Conservation (phyloP, 2,797 vertebrate species). For the Propithecus perrieri region DNA sequence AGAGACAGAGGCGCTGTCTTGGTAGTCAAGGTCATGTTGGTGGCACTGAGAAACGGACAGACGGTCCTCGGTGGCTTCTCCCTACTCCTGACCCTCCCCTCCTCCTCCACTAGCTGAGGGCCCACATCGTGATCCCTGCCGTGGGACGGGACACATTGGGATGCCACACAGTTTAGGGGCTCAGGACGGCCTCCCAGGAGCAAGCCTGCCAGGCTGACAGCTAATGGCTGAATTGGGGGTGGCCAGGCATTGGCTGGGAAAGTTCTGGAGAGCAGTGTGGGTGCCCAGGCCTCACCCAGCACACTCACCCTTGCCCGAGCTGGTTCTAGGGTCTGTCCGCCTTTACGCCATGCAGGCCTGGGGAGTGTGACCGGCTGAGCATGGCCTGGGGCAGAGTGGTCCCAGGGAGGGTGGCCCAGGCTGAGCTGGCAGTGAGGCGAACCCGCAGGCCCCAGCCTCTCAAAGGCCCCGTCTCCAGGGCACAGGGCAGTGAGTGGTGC, state of each 20-base stretch:
- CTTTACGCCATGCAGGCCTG: no score
- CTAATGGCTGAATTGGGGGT: background rate
- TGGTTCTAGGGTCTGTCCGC: no score
- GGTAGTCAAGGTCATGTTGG: background rate
- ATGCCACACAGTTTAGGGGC: accelerated
- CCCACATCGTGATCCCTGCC: accelerated
- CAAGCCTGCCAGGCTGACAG: background rate
- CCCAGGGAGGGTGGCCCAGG: background rate
- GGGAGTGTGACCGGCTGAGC: background rate
- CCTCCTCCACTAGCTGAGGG: background rate
- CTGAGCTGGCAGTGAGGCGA: no score
- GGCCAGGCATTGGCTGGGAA: accelerated
- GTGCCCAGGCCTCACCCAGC: no score
- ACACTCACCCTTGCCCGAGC: no score
- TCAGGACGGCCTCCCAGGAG: accelerated
- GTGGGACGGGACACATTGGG: background rate
- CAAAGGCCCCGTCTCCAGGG: background rate
- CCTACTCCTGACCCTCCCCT: background rate
- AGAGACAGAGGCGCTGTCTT: background rate
- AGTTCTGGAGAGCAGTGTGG: no score
- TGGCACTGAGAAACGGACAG: background rate
- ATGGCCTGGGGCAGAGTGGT: background rate
- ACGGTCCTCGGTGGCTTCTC: background rate
- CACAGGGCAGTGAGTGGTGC: background rate
- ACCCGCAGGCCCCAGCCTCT: background rate